Conservation (phyloP, 1,140 invertebrate genomes). For the Sarcophaga peregrina region DNA sequence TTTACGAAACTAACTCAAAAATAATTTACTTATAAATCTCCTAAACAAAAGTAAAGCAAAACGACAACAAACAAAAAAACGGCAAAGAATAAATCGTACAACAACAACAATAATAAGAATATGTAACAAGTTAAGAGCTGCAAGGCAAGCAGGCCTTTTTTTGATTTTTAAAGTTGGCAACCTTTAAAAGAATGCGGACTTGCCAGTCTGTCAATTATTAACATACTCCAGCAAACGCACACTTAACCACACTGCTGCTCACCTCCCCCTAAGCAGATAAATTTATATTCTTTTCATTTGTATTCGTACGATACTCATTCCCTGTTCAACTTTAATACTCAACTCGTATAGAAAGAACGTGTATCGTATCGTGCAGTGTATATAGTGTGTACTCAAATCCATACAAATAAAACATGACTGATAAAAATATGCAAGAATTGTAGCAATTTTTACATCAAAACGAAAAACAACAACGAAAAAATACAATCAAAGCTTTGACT, state of each 20-base stretch:
- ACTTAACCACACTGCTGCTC: background rate
- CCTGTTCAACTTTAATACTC: too few relatives aligned
- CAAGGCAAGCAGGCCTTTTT: slow-evolving; percentile 36
- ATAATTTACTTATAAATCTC: slow-evolving; percentile 17
- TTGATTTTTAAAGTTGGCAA: slow-evolving; percentile 46
- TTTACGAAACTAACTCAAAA: background rate
- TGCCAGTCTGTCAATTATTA: slow-evolving; percentile 42
- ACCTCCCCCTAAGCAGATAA: background rate
- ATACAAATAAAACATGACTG: background rate
- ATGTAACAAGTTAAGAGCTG: slow-evolving; percentile 36
- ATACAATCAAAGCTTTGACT: background rate
- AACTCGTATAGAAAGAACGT: too few relatives aligned
- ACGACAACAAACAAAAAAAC: background rate
- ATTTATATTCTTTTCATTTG: too few relatives aligned
- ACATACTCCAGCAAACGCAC: background rate
- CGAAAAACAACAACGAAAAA: background rate
- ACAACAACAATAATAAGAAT: slow-evolving; percentile 13
- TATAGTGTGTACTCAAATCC: background rate
- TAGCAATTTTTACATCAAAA: slow-evolving; percentile 13
- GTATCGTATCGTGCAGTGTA: too few relatives aligned
- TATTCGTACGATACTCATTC: too few relatives aligned
- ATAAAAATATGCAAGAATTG: slow-evolving; percentile 23
- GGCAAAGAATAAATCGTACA: slow-evolving; percentile 16
- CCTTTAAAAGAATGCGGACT: slow-evolving; percentile 49
- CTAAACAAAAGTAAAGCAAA: background rate